phyloP scores from a whole-genome alignment of 2,113 vertebrate species.

The Dissostichus mawsoni region DNA sequence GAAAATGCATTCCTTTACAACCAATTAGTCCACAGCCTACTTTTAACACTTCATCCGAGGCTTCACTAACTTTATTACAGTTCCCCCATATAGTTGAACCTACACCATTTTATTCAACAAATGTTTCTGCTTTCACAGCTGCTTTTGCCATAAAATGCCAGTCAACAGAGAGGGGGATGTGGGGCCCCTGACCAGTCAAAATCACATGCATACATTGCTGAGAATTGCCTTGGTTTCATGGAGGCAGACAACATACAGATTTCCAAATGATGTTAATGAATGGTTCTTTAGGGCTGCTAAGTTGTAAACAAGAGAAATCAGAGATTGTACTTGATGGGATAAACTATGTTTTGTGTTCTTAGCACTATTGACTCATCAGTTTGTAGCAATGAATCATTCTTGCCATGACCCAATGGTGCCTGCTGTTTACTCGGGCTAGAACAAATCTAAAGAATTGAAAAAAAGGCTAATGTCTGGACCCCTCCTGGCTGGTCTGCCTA shows the following conservation, averaged over 20 bases:
- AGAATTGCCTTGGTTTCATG: not conserved
- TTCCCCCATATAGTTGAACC: not conserved
- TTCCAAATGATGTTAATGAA: not conserved
- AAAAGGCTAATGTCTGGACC: not conserved
- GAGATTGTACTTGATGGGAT: not conserved
- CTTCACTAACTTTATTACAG: not conserved
- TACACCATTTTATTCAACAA: not conserved
- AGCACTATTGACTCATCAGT: too few relatives aligned
- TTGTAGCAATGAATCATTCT: not conserved
- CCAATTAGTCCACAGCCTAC: not conserved
- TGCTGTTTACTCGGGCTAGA: not conserved
- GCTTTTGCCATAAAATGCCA: conserved; percentile 3
- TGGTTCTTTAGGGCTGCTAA: not conserved
- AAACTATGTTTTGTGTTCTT: not conserved
- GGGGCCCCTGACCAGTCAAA: not conserved
- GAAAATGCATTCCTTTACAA: not conserved
- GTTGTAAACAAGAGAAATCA: not conserved
- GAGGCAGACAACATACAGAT: not conserved
- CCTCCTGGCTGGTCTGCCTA: not conserved
- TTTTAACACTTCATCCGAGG: not conserved
- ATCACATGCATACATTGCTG: not conserved
- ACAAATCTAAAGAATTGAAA: conserved; percentile 1
- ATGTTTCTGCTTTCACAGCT: conserved; percentile 16
- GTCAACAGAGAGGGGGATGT: not conserved
- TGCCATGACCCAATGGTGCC: not conserved